Conservation (phyloP, 2,797 vertebrate genomes). For the Chloroceryle amazona region DNA sequence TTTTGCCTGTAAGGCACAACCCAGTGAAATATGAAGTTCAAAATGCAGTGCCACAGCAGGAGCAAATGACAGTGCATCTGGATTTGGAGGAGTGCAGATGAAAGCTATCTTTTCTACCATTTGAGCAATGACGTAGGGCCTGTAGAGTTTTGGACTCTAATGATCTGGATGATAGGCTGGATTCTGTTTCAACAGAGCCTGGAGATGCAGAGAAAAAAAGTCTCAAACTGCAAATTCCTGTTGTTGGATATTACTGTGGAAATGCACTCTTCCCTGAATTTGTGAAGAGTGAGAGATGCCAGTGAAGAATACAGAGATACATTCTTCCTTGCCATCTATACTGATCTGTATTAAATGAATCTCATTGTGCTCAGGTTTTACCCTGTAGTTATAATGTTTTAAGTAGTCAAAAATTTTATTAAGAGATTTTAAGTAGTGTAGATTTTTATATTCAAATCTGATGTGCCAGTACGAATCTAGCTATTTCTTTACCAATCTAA, state of each 20-base stretch:
- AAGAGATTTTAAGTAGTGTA: background rate
- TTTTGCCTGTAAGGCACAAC: constrained; percentile 13
- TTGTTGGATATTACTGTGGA: background rate
- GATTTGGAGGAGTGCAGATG: constrained; percentile 1
- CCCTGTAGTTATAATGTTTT: background rate
- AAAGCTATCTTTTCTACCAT: constrained; percentile 17
- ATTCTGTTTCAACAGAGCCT: constrained; percentile 12
- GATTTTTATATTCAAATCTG: background rate
- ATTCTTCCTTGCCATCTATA: background rate
- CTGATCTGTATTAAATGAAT: background rate
- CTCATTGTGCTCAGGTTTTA: background rate
- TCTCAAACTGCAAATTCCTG: background rate
- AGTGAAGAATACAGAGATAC: background rate
- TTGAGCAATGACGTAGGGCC: background rate
- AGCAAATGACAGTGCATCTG: constrained; percentile 18
- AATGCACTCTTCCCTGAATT: background rate
- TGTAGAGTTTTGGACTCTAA: background rate
- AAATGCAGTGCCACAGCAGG: constrained; percentile 6
- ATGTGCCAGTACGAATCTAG: background rate
- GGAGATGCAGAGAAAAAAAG: background rate
- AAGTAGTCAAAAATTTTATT: background rate
- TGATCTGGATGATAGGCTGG: constrained; percentile 9
- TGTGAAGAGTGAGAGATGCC: background rate
- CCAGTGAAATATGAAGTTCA: constrained; percentile 17
- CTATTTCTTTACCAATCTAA: background rate